Base-by-base conservation (phyloP, 2,888 invertebrate genomes). In the Xestia sexstrigata region DNA sequence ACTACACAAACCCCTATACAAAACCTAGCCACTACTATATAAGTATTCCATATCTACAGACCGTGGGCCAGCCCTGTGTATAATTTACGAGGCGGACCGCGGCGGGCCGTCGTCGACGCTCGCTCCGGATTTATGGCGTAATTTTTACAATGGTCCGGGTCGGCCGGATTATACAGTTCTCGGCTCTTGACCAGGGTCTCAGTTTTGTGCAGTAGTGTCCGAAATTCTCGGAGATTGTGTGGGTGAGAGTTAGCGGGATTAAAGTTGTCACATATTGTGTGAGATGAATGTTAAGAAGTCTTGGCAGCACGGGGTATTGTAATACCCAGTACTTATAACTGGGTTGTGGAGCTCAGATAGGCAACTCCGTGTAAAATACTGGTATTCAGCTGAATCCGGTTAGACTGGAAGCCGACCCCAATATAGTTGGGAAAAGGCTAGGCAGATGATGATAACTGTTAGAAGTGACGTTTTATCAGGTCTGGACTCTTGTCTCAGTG, bases 101-200 rank as follows among this genome's bases (percentile, higher is more conserved):
- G 89, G 89, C 92, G 93, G 92, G 80, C 84, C 86, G 88, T 85
- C 86, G 81, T 73, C 87, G 85, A 78, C 86, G 84, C 84, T 84
- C 86, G 74, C 80, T 55, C 89, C 92, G 92, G 93, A 96, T 95
- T 95, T 95, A 95, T 94, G 87, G 93, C 91, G 93, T 93, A 93
- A 95, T 95, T 95, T 95, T 95, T 95, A 95, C 95, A 95, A 95
- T 95, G 92, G 93, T 90, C 91, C 90, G 90, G 78, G 78, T 72
- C 72, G 89, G 88, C 87, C 84, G 90, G 81, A 90, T 92, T 92
- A 91, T 90, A 91, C 91, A 91, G 88, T 88, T 82, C 88, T 88
- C 83, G 83, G 87, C 86, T 82, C 88, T 86, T 87, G 83, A 85
- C 83, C 85, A 76, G 84, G 70, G 79, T 74, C 78, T 74, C 66